phyloP scores from a whole-genome alignment of 2,888 invertebrate species.

The Epsilonema sp. region DNA sequence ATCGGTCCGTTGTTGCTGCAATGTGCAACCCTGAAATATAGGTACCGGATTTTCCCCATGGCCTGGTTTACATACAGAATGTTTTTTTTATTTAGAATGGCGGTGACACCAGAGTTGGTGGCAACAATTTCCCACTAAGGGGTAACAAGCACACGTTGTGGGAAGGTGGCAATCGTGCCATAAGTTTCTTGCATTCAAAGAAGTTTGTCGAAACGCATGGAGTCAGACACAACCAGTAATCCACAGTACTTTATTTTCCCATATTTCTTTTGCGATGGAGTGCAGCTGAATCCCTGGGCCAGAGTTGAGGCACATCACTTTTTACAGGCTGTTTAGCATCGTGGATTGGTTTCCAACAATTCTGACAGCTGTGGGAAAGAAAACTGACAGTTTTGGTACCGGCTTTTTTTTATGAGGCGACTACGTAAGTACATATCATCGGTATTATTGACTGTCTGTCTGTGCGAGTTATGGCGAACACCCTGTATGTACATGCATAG shows the following conservation, averaged over 20 bases:
- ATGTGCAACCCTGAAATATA: too few species aligned
- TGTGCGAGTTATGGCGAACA: background rate
- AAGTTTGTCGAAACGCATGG: conserved; percentile 13
- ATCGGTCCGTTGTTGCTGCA: too few species aligned
- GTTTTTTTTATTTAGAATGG: conserved; percentile 26
- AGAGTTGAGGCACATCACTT: too few species aligned
- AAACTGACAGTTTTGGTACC: conserved; percentile 18
- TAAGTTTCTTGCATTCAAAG: conserved; percentile 32
- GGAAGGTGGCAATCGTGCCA: conserved; percentile 48
- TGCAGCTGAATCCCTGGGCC: too few species aligned
- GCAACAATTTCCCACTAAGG: conserved; percentile 33
- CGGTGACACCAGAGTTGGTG: conserved; percentile 28
- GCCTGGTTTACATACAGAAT: too few species aligned
- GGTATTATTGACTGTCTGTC: too few species aligned
- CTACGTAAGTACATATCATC: too few species aligned
- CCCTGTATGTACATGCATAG: conserved; percentile 3
- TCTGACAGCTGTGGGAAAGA: conserved; percentile 28
- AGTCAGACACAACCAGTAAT: conserved; percentile 8
- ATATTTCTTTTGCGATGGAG: background rate
- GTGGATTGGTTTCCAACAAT: conserved; percentile 35
- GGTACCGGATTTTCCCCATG: too few species aligned
- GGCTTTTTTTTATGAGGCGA: too few species aligned
- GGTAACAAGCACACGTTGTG: conserved; percentile 54
- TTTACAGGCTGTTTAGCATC: conserved; percentile 30
- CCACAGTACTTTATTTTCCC: background rate